Evolutionary conservation across 2,113 vertebrate species (phyloP), one percentile per base, ranked within the genome.

Genomic region (Neolamprologus brichardi): DNA sequence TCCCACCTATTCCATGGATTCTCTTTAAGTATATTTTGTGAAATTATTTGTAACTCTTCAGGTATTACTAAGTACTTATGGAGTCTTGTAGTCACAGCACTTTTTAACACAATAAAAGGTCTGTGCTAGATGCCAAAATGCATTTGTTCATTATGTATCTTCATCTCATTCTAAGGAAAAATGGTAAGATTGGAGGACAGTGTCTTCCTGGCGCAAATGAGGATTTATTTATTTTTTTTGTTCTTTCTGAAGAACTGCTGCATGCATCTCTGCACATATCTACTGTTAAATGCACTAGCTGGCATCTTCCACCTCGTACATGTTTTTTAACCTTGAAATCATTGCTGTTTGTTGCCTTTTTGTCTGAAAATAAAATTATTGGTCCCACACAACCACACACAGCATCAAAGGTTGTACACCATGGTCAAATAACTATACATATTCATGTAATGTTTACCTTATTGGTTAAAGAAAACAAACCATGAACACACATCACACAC

Each of bases 71-170:
- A 44, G 70, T 54, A 79, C 72, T 89, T 52, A 52, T 72, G 15
- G 52, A 89, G 60, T 82, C 70, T 87, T 93, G 85, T 87, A 86
- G 87, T 88, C 87, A 75, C 88, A 92, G 87, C 91, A 94, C 81
- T 89, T 92, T 89, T 79, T 53, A 75, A 64, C 70, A 94, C 79
- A 92, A 87, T 89, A 84, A 84, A 88, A 85, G n/a, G 58, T 79
- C 49, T 18, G 34, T 15, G 54, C 49, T 84, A 67, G 44, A 93
- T 86, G 79, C 28, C 87, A 86, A 83, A 88, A 84, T 84, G 54
- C 49, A 86, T 49, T 28, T 44, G 75, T 81, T 53, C 79, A 86
- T 87, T 91, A 88, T 89, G n/a, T 41, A 39, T 91, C 81, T 91
- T 91, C 64, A 78, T 88, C 85, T 85, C 56, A 54, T 82, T 84